phyloP scores from a whole-genome alignment of 2,888 invertebrate species.

The Hypsopygia costalis region DNA sequence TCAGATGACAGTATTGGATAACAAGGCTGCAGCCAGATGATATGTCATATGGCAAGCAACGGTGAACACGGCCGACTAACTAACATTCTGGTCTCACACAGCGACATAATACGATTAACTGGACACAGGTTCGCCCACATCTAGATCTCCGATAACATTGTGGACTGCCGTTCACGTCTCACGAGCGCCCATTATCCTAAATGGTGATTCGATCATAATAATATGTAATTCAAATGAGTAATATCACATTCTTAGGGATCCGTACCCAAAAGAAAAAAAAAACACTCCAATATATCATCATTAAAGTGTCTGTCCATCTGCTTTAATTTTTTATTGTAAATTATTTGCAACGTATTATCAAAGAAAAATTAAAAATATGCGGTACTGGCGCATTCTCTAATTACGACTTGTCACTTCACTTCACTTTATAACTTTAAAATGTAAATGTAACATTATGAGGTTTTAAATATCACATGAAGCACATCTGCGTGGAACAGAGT shows the following conservation, averaged over 20 bases:
- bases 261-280: too few relatives aligned
- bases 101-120: conserved; percentile 36
- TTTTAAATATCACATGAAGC: not conserved
- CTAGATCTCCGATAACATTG: conserved; percentile 41
- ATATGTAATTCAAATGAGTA: conserved; percentile 1
- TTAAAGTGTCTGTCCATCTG: too few relatives aligned
- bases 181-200: conserved; percentile 14
- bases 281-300: too few relatives aligned
- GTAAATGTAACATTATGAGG: too few relatives aligned
- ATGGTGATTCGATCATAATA: not conserved
- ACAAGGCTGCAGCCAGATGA: conserved; percentile 66
- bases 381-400: too few relatives aligned
- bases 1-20: conserved; percentile 64
- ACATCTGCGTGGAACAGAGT: conserved; percentile 14
- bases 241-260: not conserved
- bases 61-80: conserved; percentile 59
- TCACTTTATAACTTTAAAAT: too few relatives aligned
- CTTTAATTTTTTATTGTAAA: too few relatives aligned
- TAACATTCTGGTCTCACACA: conserved; percentile 31
- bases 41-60: conserved; percentile 72
- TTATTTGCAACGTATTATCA: too few relatives aligned
- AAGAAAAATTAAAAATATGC: too few relatives aligned
- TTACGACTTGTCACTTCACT: too few relatives aligned
- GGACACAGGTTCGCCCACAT: conserved; percentile 34
- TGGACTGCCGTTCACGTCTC: conserved; percentile 37